A percentile compares a stretch with the other conserved stretches of the same genome.
Evolutionary conservation across 2,888 invertebrate genomes (phyloP).

Genomic region (Elegia similella): DNA sequence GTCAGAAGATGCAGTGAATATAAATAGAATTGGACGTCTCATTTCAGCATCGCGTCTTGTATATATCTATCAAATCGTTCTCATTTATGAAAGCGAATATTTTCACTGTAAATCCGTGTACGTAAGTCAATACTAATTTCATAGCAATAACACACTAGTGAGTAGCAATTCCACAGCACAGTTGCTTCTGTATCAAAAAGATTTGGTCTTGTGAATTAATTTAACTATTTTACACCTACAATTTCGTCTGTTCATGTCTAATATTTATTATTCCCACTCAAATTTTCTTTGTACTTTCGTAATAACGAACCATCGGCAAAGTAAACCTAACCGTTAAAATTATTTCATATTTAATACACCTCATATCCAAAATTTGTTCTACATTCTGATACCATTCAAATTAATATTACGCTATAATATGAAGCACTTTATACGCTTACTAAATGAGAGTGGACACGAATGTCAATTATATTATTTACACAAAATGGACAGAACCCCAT

Average conservation of each 20-base stretch:
- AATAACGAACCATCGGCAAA: constrained; percentile 59
- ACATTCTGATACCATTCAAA: constrained; percentile 61
- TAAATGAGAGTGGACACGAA: constrained; percentile 46
- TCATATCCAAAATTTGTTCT: constrained; percentile 63
- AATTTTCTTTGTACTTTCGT: constrained; percentile 72
- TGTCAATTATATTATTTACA: constrained; percentile 51
- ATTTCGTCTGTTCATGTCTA: neutral
- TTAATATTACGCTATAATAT: constrained; percentile 58
- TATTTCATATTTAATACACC: constrained; percentile 59
- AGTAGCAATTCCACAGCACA: constrained; percentile 66
- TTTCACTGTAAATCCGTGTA: neutral
- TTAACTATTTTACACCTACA: constrained; percentile 41
- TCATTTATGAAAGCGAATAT: neutral
- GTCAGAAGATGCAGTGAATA: too few species aligned
- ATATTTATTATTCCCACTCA: constrained; percentile 51
- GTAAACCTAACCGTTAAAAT: constrained; percentile 61
- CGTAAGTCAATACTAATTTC: constrained; percentile 20
- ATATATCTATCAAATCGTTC: neutral
- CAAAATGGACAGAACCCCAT: constrained; percentile 47
- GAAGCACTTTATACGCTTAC: constrained; percentile 58
- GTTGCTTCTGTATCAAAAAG: constrained; percentile 37
- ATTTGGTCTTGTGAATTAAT: constrained; percentile 53
- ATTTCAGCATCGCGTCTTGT: neutral
- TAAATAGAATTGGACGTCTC: neutral
- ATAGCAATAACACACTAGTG: constrained; percentile 42